Evolutionary conservation across 2,888 invertebrate species (phyloP), one percentile per base, ranked within the genome.

Genomic region (Agriopis marginaria): DNA sequence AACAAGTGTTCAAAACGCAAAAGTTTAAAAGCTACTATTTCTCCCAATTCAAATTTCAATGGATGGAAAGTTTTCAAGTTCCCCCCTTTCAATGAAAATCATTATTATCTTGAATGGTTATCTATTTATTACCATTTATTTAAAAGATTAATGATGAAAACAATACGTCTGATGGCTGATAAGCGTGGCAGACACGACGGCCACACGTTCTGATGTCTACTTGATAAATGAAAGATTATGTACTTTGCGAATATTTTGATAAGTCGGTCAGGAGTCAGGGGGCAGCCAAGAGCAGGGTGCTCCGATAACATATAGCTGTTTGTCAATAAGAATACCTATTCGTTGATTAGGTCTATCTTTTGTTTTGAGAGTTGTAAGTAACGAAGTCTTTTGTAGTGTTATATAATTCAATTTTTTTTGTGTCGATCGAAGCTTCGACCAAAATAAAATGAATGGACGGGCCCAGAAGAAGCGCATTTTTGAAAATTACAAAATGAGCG

Each of bases 121-220:
- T 23, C 17, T 32, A 32, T 32, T 5, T 5, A 32, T 32, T 32
- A 32, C 32, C 32, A 32, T 32, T 32, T 32, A 32, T 3, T 32
- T 5, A 32, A 32, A 32, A 32, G 32, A 32, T 32, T 32, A 32
- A 32, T 32, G 32, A 32, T 32, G 32, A 32, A 1, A 32, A 32
- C 32, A 32, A 32, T 32, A 32, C 32, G 32, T 32, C 32, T 32
- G 32, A 32, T 42, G 42, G 7, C 42, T 42, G 51, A 51, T 51
- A 51, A 32, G 11, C 11, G 51, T 11, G 51, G 11, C 51, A 51
- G 51, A 51, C 51, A 51, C 51, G 51, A 51, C 51, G 51, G 51
- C 51, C 32, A 51, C 51, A 32, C 23, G 17, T 9, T 10, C 6
- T 3, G 23, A 32, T 32, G 51, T 32, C 11, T 23, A 9, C 23